A percentile compares a stretch with the other conserved stretches of the same genome.
Evolutionary conservation across 2,888 invertebrate species (phyloP).

Genomic region (Tinea semifulvella): DNA sequence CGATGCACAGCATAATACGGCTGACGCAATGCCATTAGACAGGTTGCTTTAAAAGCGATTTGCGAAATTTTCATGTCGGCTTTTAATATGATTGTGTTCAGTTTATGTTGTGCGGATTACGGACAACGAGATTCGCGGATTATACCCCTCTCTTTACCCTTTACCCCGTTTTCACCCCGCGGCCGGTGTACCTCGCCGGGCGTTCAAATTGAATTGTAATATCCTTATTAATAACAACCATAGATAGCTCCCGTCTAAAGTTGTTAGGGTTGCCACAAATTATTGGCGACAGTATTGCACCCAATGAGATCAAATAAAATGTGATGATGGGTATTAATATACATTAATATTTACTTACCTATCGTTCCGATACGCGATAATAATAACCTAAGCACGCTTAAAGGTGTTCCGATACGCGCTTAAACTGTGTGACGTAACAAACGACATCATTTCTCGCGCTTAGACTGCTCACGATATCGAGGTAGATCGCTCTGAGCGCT

Average conservation of each 20-base stretch:
- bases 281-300: no score
- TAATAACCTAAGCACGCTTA: no score
- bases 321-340: no score
- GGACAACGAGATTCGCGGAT: constrained; percentile 23
- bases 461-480: no score
- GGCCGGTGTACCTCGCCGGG: constrained; percentile 21
- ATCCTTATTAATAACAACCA: constrained; percentile 55
- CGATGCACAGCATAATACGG: constrained; percentile 1
- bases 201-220: constrained; percentile 64
- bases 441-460: no score
- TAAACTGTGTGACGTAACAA: no score
- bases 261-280: constrained; percentile 32
- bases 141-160: constrained; percentile 33
- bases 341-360: no score
- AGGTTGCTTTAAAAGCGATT: constrained; percentile 29
- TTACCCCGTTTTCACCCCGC: neutral
- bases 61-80: constrained; percentile 53
- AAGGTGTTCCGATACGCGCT: no score
- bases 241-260: constrained; percentile 24
- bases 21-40: constrained; percentile 15
- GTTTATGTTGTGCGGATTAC: constrained; percentile 53
- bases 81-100: constrained; percentile 61
- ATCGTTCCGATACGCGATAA: no score
- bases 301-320: no score
- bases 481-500: no score